These are phyloP conservation scores for Bombyx mori DNA, from an alignment of 1,140 invertebrate genomes.

Conservation along the genomic window ASM3026992v2 NC_085132.1:3013001-3013500, in stretches of 20 bases:
- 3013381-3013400: too few relatives aligned
- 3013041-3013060: background rate
- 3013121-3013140: constrained; percentile 93
- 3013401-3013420: too few relatives aligned
- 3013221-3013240: constrained; percentile 78
- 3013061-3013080: constrained; percentile 76
- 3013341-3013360: too few relatives aligned
- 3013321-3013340: too few relatives aligned
- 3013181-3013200: constrained; percentile 89
- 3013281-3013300: too few relatives aligned
- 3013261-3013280: constrained; percentile 12
- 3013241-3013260: constrained; percentile 14
- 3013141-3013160: constrained; percentile 69
- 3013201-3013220: constrained; percentile 87
- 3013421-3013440: too few relatives aligned
- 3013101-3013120: constrained; percentile 90
- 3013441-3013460: too few relatives aligned
- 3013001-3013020: too few relatives aligned
- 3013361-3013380: too few relatives aligned
- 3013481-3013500: too few relatives aligned
- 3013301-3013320: too few relatives aligned
- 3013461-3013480: too few relatives aligned
- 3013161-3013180: constrained; percentile 86
- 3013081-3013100: constrained; percentile 94
- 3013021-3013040: background rate